Conservation (phyloP, 2,113 vertebrate species). For the Mystacornis crossleyi region DNA sequence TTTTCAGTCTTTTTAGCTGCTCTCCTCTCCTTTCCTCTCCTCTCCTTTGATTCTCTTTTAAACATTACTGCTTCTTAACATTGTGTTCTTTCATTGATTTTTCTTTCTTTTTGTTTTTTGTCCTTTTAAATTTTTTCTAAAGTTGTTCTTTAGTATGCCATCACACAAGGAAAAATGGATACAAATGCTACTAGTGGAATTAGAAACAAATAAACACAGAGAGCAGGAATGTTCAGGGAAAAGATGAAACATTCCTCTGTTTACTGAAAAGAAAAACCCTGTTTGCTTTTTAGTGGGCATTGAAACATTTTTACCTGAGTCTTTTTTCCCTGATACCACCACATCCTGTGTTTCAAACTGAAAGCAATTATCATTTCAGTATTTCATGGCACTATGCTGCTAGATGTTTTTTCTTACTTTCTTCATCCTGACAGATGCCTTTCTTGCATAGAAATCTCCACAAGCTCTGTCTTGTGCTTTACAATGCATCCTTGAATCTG, state of each 20-base stretch:
- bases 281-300: constrained; percentile 7
- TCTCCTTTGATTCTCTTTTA: constrained; percentile 75
- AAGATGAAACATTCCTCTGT: constrained; percentile 42
- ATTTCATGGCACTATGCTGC: background rate
- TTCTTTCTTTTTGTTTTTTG: constrained; percentile 55
- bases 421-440: background rate
- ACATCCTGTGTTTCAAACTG: background rate
- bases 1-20: constrained; percentile 69
- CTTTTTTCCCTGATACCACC: background rate
- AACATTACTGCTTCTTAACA: constrained; percentile 68
- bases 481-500: background rate
- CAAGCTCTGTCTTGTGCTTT: background rate
- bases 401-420: background rate
- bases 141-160: constrained; percentile 38
- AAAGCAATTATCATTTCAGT: constrained; percentile 30
- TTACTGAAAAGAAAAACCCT: constrained; percentile 38
- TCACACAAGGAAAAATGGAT: constrained; percentile 10
- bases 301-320: constrained; percentile 23
- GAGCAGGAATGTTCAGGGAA: constrained; percentile 3
- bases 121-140: constrained; percentile 34
- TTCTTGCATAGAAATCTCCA: background rate
- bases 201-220: constrained; percentile 39
- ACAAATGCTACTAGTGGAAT: constrained; percentile 2
- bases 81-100: constrained; percentile 69
- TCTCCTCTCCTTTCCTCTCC: constrained; percentile 61